Percentiles rank a stretch among this genome's conserved stretches.
These are phyloP conservation scores for Diabrotica undecimpunctata DNA, from an alignment of 1,140 invertebrate species.

Conservation along the genomic window DNA sequence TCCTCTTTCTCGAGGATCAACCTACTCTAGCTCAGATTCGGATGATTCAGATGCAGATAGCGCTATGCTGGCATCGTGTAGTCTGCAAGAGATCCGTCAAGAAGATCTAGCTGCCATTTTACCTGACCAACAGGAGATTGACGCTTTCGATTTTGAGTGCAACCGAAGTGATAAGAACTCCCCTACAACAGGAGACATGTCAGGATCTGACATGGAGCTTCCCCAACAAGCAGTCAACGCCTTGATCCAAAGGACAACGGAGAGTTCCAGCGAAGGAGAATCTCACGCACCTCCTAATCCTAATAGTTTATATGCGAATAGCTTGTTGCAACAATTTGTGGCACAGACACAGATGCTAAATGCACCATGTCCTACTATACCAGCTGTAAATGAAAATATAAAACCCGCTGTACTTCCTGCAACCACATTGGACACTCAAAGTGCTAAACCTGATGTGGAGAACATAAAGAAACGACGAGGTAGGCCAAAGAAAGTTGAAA, in stretches of 20 bases:
- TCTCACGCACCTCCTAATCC: constrained; percentile 42
- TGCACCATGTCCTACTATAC: constrained; percentile 36
- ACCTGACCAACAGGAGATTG: constrained; percentile 58
- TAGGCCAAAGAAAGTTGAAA: constrained; percentile 54
- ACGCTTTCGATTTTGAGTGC: constrained; percentile 59
- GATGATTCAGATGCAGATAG: constrained; percentile 42
- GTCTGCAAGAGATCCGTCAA: constrained; percentile 59
- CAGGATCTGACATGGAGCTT: constrained; percentile 66
- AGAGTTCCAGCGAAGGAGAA: constrained; percentile 60
- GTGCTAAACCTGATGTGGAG: constrained; percentile 38
- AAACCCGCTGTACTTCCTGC: constrained; percentile 8
- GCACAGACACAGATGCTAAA: constrained; percentile 61
- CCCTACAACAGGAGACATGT: constrained; percentile 51
- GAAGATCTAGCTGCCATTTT: constrained; percentile 66
- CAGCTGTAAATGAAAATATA: constrained; percentile 18
- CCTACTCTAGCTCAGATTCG: constrained; percentile 43
- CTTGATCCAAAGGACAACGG: constrained; percentile 63
- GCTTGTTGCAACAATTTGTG: constrained; percentile 58
- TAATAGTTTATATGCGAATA: constrained; percentile 47
- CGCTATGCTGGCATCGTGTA: constrained; percentile 40
- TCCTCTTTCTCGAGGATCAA: constrained; percentile 41
- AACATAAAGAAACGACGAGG: constrained; percentile 59
- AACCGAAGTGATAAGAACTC: constrained; percentile 41
- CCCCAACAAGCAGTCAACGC: constrained; percentile 65
- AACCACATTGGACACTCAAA: constrained; percentile 6